Evolutionary conservation across 2,797 vertebrate species (phyloP), one percentile per base, ranked within the genome.

Genomic region (Melanotaenia maccullochi): DNA sequence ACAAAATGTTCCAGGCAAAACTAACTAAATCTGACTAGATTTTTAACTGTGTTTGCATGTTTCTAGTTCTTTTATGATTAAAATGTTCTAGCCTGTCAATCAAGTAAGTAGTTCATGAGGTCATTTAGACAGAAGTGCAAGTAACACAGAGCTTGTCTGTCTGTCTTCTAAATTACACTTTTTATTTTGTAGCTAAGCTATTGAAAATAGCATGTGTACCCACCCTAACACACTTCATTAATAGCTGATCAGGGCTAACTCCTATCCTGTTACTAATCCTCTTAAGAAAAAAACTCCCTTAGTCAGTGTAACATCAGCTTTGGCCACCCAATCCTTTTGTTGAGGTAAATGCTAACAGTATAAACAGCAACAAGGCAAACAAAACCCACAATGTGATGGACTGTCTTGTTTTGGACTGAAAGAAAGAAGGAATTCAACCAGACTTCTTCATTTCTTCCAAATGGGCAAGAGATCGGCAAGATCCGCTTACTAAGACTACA

Each of bases 401-500:
- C 61, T 35, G 49, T 75, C 49, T 64, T 63, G 51, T 76, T 49
- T 44, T 20, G 61, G 42, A 75, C 63, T 65, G 68, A 75, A 85
- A 83, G 49, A 42, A 82, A 75, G 40, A 44, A 16, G 14, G 42
- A 64, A 75, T 78, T 82, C 77, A 83, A 78, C 63, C 72, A 20
- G 67, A 83, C 73, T 79, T 85, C 82, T 86, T 87, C 25, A 84
- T 77, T 92, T 84, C 80, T 88, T 79, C 79, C 78, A 93, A 93
- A 93, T 78, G 78, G 76, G 47, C 70, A 60, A 57, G 62, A 84
- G 87, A 81, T 67, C 73, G 60, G 76, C 75, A 85, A 88, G 89
- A 90, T 92, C 89, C 92, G 92, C 91, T 95, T 93, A 94, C 81
- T 83, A 81, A 91, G 92, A 94, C 94, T 94, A 93, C 90, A 90